Evolutionary conservation across 2,888 invertebrate genomes (phyloP), one percentile per base, ranked within the genome.

Genomic region (Callinectes sapidus): DNA sequence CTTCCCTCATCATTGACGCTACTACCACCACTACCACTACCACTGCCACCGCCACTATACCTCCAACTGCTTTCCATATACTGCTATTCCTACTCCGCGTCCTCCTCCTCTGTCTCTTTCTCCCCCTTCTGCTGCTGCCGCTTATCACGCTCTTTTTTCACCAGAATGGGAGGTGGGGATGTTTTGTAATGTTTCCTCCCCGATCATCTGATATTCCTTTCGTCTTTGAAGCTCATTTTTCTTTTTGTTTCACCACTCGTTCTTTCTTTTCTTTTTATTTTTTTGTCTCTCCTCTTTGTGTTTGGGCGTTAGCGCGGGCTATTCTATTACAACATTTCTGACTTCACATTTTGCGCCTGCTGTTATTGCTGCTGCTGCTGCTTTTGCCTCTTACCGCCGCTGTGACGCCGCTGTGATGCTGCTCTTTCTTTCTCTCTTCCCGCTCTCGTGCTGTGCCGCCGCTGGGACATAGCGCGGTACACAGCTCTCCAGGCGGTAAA

Each of bases 251-350:
- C 13, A 8, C 28, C 32, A 8, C 1, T 2, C 32, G 8, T 35
- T 16, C 35, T 13, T 35, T 81, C 16, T 35, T 16, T 14, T 81
- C 77, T 32, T 32, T 71, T 18, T 71, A 23, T 18, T n/a, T 35
- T 10, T 35, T 81, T 81, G 35, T 35, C 14, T 35, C 81, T 81
- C 16, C 10, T 35, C 81, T 81, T 81, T 35, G 81, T 81, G 32
- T 16, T 32, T 35, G 35, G n/a, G 81, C 35, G 32, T 35, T 14
- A 16, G 81, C 18, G 18, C 3, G 13, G 10, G 1, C 0, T 81
- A 81, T 81, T 81, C 81, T 32, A 81, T 81, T 81, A 81, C 81
- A 2, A 81, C 32, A 14, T 8, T 81, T 81, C 81, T 81, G 14
- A 32, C 35, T 2, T 81, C 32, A 81, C 35, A 35, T 81, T 81